A percentile compares a stretch with the other conserved stretches of the same genome.
Conservation (phyloP, 2,888 invertebrate species). For the Heliconius ethilla region DNA sequence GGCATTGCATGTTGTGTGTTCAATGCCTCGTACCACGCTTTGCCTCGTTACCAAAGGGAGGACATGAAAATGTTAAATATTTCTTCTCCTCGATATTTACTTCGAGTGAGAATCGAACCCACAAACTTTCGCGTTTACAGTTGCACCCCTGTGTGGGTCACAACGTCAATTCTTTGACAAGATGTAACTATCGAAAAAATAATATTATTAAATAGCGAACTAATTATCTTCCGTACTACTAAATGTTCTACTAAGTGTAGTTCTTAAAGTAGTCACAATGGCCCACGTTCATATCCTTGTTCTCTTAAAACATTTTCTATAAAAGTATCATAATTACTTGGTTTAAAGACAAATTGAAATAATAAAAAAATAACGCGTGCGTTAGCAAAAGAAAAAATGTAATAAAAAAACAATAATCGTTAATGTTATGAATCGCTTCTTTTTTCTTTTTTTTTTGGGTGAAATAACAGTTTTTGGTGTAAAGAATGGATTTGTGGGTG, state of each 20-base stretch:
- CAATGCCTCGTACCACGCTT: background rate
- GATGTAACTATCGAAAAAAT: too few relatives aligned
- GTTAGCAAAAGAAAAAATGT: background rate
- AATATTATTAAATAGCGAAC: too few relatives aligned
- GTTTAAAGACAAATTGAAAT: background rate
- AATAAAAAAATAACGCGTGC: conserved; percentile 17
- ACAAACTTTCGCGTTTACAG: background rate
- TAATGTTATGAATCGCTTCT: conserved; percentile 26
- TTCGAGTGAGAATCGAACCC: background rate
- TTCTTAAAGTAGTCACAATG: too few relatives aligned
- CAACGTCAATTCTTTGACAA: too few relatives aligned
- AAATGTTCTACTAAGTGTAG: too few relatives aligned
- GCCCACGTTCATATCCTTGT: too few relatives aligned
- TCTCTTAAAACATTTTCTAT: too few relatives aligned
- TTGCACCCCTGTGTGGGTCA: background rate
- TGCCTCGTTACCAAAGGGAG: background rate
- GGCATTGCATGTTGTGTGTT: background rate
- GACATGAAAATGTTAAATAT: background rate
- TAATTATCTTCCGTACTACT: too few relatives aligned
- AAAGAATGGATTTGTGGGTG: conserved; percentile 27
- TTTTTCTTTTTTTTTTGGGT: conserved; percentile 3
- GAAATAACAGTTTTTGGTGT: conserved; percentile 27
- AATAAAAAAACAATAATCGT: conserved; percentile 31
- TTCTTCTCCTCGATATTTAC: too few relatives aligned
- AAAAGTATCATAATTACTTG: too few relatives aligned